Evolutionary conservation across 2,113 vertebrate genomes (phyloP), one percentile per base, ranked within the genome.

Genomic region (Recurvirostra avosetta): DNA sequence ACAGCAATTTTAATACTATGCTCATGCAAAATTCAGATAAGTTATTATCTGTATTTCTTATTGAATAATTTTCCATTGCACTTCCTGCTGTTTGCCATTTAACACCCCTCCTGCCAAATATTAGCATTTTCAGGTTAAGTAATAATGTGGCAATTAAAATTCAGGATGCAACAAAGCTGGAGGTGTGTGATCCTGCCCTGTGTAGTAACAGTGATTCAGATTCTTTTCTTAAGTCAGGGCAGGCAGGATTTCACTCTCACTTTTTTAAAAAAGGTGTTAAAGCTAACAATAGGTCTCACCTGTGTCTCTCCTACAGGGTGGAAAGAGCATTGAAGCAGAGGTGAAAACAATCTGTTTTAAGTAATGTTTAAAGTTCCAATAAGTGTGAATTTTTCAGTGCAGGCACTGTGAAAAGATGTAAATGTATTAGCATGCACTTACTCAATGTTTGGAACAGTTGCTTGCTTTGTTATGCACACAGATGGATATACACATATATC

Each of bases 401-500:
- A 27, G 34, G 30, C 5, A 13, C 6, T 29, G 32, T 15, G 52
- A 18, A 15, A 53, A 16, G 41, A 29, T 63, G 19, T 12, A 3
- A 2, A 0, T 10, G 23, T 38, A 7, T 13, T 11, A 8, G 3
- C 2, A 9, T 5, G 34, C 15, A 9, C 9, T 50, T 12, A 21
- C 17, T 16, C 8, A 12, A 17, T 0, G 1, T 8, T 38, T 15
- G 41, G 36, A 32, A 22, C 20, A 16, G 38, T 12, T 61, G 12
- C 20, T 29, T 40, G 12, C 5, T 74, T 11, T 50, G 40, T 23
- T 29, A 11, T 1, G 10, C 18, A 8, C 23, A 1, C 3, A 11
- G n/a, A 18, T 10, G 30, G 52, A 15, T 38, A 14, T 7, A 0
- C 26, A 22, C 11, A 0, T 7, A 1, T 0, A 4, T 3, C 34